A percentile compares a stretch with the other conserved stretches of the same genome.
phyloP scores from a whole-genome alignment of 2,797 vertebrate genomes.

The Mareca strepera region DNA sequence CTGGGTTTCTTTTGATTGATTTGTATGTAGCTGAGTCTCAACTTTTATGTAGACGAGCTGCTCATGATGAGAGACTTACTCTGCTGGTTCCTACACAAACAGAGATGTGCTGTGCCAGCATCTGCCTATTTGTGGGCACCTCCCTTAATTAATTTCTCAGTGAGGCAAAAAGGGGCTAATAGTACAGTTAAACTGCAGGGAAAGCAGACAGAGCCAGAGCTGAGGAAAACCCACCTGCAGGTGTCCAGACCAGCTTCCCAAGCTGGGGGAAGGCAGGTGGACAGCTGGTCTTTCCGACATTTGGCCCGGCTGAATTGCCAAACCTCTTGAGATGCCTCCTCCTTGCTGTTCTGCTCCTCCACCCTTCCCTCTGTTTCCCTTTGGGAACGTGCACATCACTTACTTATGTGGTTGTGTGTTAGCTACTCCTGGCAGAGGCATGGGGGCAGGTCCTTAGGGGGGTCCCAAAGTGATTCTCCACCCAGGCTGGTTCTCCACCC shows the following conservation, averaged over 20 bases:
- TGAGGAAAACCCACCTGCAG: not conserved
- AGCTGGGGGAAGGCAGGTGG: not conserved
- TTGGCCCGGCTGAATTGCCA: not conserved
- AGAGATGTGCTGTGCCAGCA: fast-evolving
- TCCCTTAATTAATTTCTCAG: not conserved
- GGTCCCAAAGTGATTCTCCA: not conserved
- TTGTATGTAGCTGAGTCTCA: not conserved
- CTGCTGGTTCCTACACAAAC: not conserved
- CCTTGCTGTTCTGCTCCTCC: not conserved
- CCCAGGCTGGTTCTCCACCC: too few relatives aligned
- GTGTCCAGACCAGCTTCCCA: not conserved
- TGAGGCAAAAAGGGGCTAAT: not conserved
- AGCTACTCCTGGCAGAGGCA: not conserved
- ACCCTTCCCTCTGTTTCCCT: fast-evolving
- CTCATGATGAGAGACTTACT: not conserved
- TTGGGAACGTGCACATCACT: not conserved
- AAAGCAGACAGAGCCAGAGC: not conserved
- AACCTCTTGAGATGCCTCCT: not conserved
- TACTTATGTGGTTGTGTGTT: not conserved
- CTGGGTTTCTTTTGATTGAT: not conserved
- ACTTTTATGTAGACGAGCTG: not conserved
- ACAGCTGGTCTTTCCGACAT: not conserved
- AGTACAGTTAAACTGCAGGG: not conserved
- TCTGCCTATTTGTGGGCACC: not conserved
- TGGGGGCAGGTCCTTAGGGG: not conserved